Percentiles rank a stretch among this genome's conserved stretches.
Conservation (phyloP, 2,113 vertebrate genomes). For the Eublepharis macularius region DNA sequence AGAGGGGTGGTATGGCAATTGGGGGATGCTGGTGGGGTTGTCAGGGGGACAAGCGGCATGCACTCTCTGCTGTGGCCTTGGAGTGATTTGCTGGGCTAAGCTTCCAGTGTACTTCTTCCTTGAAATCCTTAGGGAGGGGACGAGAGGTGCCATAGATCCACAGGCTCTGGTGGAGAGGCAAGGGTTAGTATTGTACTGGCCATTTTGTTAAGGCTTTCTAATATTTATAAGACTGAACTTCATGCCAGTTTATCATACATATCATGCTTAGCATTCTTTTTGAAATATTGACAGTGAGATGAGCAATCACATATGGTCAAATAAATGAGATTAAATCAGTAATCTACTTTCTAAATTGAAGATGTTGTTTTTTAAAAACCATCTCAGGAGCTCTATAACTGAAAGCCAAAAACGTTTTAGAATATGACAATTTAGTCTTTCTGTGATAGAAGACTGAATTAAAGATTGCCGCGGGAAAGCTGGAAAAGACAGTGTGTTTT, state of each 20-base stretch:
- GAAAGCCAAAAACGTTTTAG: constrained; percentile 20
- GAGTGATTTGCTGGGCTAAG: no score
- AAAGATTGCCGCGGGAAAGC: neutral
- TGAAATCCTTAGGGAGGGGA: no score
- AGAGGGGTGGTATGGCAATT: no score
- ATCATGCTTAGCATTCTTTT: neutral
- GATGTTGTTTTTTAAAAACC: constrained; percentile 20
- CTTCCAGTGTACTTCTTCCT: no score
- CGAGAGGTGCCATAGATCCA: no score
- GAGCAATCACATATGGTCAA: neutral
- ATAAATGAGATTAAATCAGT: constrained; percentile 19
- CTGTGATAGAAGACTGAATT: constrained; percentile 29
- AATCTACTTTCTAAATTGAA: constrained; percentile 5
- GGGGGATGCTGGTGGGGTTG: no score
- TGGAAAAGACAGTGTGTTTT: neutral
- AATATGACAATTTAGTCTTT: constrained; percentile 34
- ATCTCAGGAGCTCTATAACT: constrained; percentile 11
- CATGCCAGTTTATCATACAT: neutral
- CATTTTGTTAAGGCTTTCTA: neutral
- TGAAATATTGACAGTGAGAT: neutral
- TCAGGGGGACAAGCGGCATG: no score
- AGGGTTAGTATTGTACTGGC: neutral
- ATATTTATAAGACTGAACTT: neutral
- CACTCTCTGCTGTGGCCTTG: no score
- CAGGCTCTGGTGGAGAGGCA: no score